phyloP scores from a whole-genome alignment of 2,888 invertebrate genomes.

The Agrotis puta region DNA sequence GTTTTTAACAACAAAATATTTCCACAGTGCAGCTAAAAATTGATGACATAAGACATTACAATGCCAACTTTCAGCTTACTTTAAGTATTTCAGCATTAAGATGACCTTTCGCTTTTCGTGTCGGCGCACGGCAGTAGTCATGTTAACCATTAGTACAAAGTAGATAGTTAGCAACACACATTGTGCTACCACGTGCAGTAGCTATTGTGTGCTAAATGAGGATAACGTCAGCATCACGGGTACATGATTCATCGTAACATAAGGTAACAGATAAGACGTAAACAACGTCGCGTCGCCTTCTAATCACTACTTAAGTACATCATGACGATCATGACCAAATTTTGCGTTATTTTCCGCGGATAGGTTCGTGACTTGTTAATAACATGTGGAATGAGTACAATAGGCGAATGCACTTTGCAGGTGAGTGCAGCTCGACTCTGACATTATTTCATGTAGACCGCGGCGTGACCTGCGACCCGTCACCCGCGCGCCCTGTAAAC shows the following conservation, averaged over 20 bases:
- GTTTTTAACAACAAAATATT: constrained; percentile 14
- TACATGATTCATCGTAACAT: constrained; percentile 48
- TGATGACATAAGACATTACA: constrained; percentile 13
- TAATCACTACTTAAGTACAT: constrained; percentile 10
- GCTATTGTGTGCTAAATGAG: constrained; percentile 42
- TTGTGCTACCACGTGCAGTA: constrained; percentile 22
- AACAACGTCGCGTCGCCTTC: constrained; percentile 20
- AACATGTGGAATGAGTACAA: constrained; percentile 9
- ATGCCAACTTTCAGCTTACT: constrained; percentile 12
- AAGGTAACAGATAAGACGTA: constrained; percentile 43
- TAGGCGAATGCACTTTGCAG: constrained; percentile 55
- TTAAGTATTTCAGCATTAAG: constrained; percentile 10
- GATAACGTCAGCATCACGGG: constrained; percentile 50
- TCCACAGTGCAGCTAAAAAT: not conserved
- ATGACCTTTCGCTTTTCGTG: constrained; percentile 16
- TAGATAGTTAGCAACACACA: constrained; percentile 28
- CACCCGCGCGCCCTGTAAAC: constrained; percentile 39
- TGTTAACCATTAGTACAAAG: not conserved
- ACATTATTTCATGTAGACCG: constrained; percentile 52
- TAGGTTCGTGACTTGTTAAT: not conserved
- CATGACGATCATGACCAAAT: constrained; percentile 9
- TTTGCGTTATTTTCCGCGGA: constrained; percentile 13
- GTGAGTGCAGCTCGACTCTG: constrained; percentile 51
- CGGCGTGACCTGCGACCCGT: constrained; percentile 33
- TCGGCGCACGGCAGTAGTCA: constrained; percentile 6